Evolutionary conservation across 2,888 invertebrate genomes (phyloP), one percentile per base, ranked within the genome.

Genomic region (Gisinianus flammeolus): DNA sequence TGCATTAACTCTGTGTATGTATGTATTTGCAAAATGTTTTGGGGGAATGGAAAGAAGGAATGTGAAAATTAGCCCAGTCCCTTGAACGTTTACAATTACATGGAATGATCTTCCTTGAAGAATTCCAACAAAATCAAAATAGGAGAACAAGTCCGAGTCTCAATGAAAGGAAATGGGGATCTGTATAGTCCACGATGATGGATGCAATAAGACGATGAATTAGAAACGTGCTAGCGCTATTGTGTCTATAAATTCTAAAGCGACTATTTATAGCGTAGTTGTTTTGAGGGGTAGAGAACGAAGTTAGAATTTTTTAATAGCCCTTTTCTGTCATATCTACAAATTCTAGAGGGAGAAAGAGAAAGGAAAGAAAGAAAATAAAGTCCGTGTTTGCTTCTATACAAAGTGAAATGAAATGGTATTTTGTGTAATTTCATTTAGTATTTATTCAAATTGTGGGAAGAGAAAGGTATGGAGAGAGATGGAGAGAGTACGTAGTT

Each of bases 51-150:
- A 74, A 62, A 24, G 74, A 74, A 74, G 74, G 74, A 74, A 74
- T 74, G 66, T 64, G 66, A 30, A 74, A 74, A 74, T 74, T 74
- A 74, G 74, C 66, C 66, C 44, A 30, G 26, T 73, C 44, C 54
- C 74, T 64, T 52, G 62, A 68, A 52, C 74, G 67, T 62, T 73
- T 73, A 73, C 73, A 73, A 73, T 62, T 73, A 56, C 62, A 64
- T 33, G 31, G 24, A 22, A 33, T 62, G 33, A 33, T 73, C 33
- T 64, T 35, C n/a, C 56, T 31, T 68, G 44, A 68, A n/a, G 44
- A 26, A 62, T 26, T 62, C 26, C 62, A 62, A 26, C 12, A 12
- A 12, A 28, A 24, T 12, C 3, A 12, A 24, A 8, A 62, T 24
- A 69, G 28, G 58, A 33, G 22, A 10, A 8, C 24, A 62, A 26